A percentile compares a stretch with the other conserved stretches of the same genome.
These are phyloP conservation scores for Threskiornis aethiopicus DNA, from an alignment of 2,797 vertebrate genomes.

Conservation along the genomic window DNA sequence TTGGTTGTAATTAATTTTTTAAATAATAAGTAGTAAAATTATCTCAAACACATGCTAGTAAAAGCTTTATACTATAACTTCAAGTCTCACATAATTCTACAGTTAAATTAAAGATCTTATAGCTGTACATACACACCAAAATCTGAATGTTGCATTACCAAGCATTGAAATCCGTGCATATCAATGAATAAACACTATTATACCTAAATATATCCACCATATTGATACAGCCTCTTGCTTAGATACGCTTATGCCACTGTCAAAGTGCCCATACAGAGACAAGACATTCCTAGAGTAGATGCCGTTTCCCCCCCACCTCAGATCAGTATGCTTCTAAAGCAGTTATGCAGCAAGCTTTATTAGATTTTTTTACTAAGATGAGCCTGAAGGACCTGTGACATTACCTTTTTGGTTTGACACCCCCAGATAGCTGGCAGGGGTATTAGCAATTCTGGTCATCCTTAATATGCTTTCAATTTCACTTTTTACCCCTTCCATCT, in stretches of 20 bases:
- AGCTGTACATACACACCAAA: not conserved
- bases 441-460: not conserved
- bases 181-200: not conserved
- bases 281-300: not conserved
- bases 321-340: not conserved
- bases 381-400: not conserved
- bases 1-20: not conserved
- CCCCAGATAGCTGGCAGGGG: not conserved
- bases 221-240: not conserved
- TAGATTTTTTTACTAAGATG: not conserved
- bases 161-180: not conserved
- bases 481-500: not conserved
- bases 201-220: not conserved
- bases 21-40: not conserved
- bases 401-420: not conserved
- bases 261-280: not conserved
- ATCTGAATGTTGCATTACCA: not conserved
- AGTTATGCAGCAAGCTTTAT: not conserved
- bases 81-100: not conserved
- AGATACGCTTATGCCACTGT: not conserved
- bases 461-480: not conserved
- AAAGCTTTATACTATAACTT: not conserved
- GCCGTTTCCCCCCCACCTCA: rapidly evolving
- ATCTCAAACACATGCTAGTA: not conserved
- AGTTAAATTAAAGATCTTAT: not conserved